Percentiles rank a stretch among this genome's conserved stretches.
Evolutionary conservation across 2,113 vertebrate species (phyloP).

Genomic region (Crypturellus undulatus): DNA sequence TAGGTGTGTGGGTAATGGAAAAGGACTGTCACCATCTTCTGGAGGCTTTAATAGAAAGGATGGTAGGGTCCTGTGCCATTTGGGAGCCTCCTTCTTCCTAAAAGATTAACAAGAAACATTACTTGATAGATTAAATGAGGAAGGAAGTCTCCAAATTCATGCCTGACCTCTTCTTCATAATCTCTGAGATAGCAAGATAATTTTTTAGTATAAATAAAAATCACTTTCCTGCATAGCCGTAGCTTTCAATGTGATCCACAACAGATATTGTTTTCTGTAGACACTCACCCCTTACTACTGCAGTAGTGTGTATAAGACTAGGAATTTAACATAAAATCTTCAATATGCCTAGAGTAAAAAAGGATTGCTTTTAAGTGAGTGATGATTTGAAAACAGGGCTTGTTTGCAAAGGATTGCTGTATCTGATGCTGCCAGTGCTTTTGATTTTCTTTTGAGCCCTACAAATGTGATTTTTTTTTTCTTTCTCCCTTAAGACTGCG

Average conservation of each 20-base stretch:
- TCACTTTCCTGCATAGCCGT: neutral
- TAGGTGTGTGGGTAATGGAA: fast-evolving
- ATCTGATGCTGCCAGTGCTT: neutral
- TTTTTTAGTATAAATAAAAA: neutral
- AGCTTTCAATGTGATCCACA: neutral
- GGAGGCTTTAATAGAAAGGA: neutral
- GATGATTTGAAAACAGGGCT: neutral
- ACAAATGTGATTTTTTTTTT: neutral
- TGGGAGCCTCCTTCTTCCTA: neutral
- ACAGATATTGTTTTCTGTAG: neutral
- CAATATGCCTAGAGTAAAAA: neutral
- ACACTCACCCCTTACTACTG: neutral
- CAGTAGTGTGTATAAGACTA: neutral
- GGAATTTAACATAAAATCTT: neutral
- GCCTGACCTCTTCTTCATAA: neutral
- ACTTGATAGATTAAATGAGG: neutral
- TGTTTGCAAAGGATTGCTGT: neutral
- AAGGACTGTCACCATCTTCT: neutral
- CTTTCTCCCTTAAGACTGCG: neutral
- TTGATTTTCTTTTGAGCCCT: neutral
- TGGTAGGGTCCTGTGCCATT: neutral
- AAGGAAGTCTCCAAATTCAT: neutral
- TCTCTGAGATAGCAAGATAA: neutral
- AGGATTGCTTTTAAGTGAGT: neutral
- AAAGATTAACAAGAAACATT: neutral